Evolutionary conservation across 2,797 vertebrate species (phyloP).

Genomic region (Carduelis carduelis): DNA sequence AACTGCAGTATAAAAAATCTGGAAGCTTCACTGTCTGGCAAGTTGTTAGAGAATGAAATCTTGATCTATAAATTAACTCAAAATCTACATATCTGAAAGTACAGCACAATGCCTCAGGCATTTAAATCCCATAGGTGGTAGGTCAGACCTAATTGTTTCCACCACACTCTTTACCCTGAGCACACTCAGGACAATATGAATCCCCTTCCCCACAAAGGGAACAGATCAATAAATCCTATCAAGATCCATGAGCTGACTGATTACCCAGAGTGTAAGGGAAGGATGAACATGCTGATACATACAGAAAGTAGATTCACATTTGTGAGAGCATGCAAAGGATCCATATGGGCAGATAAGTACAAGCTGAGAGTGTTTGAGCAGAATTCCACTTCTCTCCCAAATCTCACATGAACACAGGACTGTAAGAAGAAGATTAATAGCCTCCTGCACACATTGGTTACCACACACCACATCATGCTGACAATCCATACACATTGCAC

Average conservation of each 20-base stretch:
- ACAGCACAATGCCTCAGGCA: background rate
- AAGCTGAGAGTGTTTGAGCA: background rate
- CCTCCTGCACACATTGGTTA: background rate
- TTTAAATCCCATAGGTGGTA: background rate
- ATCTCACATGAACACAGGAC: background rate
- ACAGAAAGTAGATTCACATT: background rate
- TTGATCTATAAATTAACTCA: background rate
- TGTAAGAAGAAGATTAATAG: conserved; percentile 28
- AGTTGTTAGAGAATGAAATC: background rate
- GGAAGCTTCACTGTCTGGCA: background rate
- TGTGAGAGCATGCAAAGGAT: background rate
- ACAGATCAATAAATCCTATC: background rate
- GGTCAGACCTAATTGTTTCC: background rate
- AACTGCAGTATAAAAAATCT: background rate
- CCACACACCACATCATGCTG: conserved; percentile 9
- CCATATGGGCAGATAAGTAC: background rate
- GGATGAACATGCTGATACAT: background rate
- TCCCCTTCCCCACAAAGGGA: background rate
- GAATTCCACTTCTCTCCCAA: background rate
- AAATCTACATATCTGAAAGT: background rate
- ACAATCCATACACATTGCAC: conserved; percentile 6
- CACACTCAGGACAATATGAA: background rate
- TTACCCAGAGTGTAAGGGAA: background rate
- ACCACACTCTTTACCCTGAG: background rate
- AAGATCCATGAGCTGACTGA: background rate